Percentiles rank a stretch among this genome's conserved stretches.
Evolutionary conservation across 2,797 vertebrate genomes (phyloP).

Genomic region (Thunnus albacares): DNA sequence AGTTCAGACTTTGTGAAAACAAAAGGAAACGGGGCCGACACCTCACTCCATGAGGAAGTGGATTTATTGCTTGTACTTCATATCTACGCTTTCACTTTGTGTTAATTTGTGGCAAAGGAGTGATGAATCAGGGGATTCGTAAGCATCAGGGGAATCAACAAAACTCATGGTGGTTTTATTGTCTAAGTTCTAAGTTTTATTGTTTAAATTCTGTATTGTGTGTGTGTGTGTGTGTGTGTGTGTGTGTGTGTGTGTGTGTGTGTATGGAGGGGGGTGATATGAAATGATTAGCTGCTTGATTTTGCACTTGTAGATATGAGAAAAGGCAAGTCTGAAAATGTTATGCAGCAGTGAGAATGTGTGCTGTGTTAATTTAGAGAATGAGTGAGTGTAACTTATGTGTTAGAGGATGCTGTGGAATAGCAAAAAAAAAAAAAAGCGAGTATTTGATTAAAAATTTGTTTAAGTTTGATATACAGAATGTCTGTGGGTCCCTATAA

Average conservation of each 20-base stretch:
- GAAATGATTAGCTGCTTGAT: conserved; percentile 58
- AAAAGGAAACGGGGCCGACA: conserved; percentile 1
- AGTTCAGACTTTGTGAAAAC: conserved; percentile 28
- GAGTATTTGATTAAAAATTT: conserved; percentile 47
- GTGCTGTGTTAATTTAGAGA: conserved; percentile 42
- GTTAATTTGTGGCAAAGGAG: conserved; percentile 50
- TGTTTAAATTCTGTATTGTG: conserved; percentile 40
- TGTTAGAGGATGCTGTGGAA: conserved; percentile 52
- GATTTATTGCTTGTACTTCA: conserved; percentile 48
- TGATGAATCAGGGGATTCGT: conserved; percentile 39
- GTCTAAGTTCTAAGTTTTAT: neutral
- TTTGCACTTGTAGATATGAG: conserved; percentile 58
- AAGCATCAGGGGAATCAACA: conserved; percentile 61
- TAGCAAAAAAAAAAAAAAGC: conserved; percentile 23
- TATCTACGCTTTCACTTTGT: conserved; percentile 61
- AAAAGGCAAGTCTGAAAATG: conserved; percentile 21
- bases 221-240: conserved; percentile 20
- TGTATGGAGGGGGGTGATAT: conserved; percentile 33
- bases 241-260: conserved; percentile 25
- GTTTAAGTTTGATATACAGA: conserved; percentile 34
- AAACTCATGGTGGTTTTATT: conserved; percentile 54
- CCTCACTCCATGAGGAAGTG: conserved; percentile 39
- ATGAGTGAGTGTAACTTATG: conserved; percentile 74
- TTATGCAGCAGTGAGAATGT: conserved; percentile 48
- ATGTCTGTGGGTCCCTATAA: conserved; percentile 45